A percentile compares a stretch with the other conserved stretches of the same genome.
Evolutionary conservation across 2,888 invertebrate genomes (phyloP).

Genomic region (Agrotis clavis): DNA sequence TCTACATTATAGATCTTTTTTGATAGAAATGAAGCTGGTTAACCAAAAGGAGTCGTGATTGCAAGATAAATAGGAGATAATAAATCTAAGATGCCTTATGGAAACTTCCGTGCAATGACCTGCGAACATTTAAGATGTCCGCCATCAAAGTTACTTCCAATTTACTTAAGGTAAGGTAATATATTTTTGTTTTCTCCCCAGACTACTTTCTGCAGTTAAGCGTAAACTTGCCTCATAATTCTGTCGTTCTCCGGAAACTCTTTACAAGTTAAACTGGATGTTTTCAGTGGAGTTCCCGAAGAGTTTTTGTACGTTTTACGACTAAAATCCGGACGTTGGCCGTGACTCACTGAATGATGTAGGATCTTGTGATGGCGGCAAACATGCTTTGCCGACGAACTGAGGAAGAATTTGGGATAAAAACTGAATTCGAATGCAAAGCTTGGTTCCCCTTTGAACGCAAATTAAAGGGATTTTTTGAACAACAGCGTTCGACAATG

Average conservation of each 20-base stretch:
- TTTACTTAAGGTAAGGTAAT: slow-evolving; percentile 65
- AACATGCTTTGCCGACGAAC: slow-evolving; percentile 29
- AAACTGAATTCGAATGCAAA: slow-evolving; percentile 34
- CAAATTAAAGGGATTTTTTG: background rate
- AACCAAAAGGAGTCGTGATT: background rate
- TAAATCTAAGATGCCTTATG: slow-evolving; percentile 36
- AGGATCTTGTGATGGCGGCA: slow-evolving; percentile 53
- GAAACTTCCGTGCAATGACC: slow-evolving; percentile 48
- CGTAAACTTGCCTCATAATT: slow-evolving; percentile 85
- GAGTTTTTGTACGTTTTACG: slow-evolving; percentile 79
- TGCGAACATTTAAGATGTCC: slow-evolving; percentile 52
- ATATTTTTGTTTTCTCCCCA: slow-evolving; percentile 74
- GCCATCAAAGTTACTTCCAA: slow-evolving; percentile 55
- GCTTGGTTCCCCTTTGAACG: slow-evolving; percentile 2
- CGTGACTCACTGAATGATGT: slow-evolving; percentile 65
- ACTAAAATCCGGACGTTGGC: slow-evolving; percentile 56
- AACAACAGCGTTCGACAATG: background rate
- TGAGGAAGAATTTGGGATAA: slow-evolving; percentile 43
- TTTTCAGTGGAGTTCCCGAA: slow-evolving; percentile 76
- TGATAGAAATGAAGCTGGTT: background rate
- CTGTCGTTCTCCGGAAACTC: slow-evolving; percentile 79
- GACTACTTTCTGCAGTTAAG: slow-evolving; percentile 70
- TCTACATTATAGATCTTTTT: background rate
- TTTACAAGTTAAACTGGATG: slow-evolving; percentile 82
- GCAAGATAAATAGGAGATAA: background rate